Base-by-base conservation (phyloP, 2,113 vertebrate species). In the Pangasianodon gigas region DNA sequence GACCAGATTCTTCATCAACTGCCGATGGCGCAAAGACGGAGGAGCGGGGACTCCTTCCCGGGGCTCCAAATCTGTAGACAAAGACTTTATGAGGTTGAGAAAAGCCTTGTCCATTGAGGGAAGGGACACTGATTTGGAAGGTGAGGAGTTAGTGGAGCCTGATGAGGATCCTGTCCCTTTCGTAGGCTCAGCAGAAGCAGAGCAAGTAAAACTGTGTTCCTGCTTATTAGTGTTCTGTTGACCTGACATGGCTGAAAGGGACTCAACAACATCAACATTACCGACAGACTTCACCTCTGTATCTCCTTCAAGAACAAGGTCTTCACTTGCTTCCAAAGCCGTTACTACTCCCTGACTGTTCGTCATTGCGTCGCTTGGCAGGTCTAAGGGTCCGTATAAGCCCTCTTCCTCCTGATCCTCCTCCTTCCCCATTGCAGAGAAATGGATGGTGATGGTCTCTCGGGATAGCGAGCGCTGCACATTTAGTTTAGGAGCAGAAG, bases 401-500 rank as follows among this genome's bases (percentile, higher is more conserved):
- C 97, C 97, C 92, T 99, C 98, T 87, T 99, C 98, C 90, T 99
- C 98, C 74, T 99, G 98, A 85, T 99, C 98, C 92, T 99, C 98
- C 92, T 99, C 98, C 95, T 98, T 97, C 94, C 98, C 98, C 91
- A 97, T 96, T 89, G 98, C 98, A 62, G 97, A 99, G 96, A 99
- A 99, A 96, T 98, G 98, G 95, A 99, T 99, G 94, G 98, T 98
- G 94, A 99, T 97, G 94, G 97, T 98, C 94, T 99, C 98, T 93
- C 96, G 96, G 88, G 98, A 99, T 90, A 96, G 94, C 6, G 98
- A 99, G 92, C 98, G 97, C 86, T 99, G 98, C 92, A 99, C 98
- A 93, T 99, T 97, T 94, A 99, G 96, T 96, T 97, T 99, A 90
- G 98, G 97, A 85, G 95, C 94, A 8, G 96, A 93, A 80, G 96